Conservation (phyloP, 2,113 vertebrate species). For the Odocoileus virginianus region DNA sequence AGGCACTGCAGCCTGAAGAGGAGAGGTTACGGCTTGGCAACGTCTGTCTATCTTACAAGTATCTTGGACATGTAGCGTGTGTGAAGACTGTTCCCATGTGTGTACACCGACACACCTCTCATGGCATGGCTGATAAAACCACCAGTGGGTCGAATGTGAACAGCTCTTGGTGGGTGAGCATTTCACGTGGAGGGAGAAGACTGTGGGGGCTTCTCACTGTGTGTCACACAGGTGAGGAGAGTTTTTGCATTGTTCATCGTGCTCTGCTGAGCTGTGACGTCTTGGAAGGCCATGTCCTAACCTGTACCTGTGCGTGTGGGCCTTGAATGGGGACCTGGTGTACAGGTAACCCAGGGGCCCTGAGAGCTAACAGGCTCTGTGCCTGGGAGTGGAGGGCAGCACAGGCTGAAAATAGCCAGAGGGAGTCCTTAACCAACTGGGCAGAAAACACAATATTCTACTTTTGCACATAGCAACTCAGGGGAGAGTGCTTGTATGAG, state of each 20-base stretch:
- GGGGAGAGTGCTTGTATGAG: fast-evolving
- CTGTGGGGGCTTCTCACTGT: fast-evolving
- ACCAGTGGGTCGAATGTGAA: fast-evolving
- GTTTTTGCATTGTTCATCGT: fast-evolving
- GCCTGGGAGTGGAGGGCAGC: neutral
- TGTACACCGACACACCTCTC: fast-evolving
- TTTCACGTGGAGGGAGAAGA: neutral
- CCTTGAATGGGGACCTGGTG: fast-evolving
- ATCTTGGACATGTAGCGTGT: fast-evolving
- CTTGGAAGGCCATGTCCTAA: fast-evolving
- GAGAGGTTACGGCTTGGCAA: neutral
- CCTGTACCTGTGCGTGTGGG: fast-evolving
- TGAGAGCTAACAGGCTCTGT: fast-evolving
- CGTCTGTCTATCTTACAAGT: fast-evolving
- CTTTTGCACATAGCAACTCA: fast-evolving
- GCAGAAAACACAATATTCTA: fast-evolving
- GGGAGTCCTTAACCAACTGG: fast-evolving
- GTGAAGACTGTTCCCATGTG: fast-evolving
- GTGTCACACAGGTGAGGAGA: fast-evolving
- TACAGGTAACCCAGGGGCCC: fast-evolving
- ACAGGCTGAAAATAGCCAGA: fast-evolving
- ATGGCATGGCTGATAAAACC: fast-evolving
- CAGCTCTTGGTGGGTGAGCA: too few species aligned
- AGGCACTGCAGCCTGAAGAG: fast-evolving
- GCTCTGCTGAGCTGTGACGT: fast-evolving